These are phyloP conservation scores for Procambarus clarkii DNA, from an alignment of 1,140 invertebrate species.

Conservation along the genomic window DNA sequence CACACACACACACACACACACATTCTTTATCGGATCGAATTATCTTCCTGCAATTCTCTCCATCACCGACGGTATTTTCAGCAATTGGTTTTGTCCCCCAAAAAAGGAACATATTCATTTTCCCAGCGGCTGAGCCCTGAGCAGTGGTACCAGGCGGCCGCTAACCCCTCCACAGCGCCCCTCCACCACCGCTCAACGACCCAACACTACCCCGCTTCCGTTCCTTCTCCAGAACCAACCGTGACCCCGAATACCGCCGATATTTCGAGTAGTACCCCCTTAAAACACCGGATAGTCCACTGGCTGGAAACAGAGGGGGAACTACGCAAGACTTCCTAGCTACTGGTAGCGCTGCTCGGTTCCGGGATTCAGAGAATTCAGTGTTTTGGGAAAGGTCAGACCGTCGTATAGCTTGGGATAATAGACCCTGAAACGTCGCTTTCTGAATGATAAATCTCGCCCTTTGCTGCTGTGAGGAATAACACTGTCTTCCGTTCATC, in stretches of 20 bases:
- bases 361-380: not conserved
- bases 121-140: not conserved
- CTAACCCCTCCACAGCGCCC: too few relatives aligned
- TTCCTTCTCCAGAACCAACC: too few relatives aligned
- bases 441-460: not conserved
- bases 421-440: not conserved
- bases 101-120: slow-evolving; percentile 36
- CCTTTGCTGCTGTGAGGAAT: not conserved
- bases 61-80: slow-evolving; percentile 34
- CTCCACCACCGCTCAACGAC: too few relatives aligned
- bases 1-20: not conserved
- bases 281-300: too few relatives aligned
- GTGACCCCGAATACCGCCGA: too few relatives aligned
- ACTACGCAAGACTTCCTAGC: too few relatives aligned
- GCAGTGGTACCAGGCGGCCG: not conserved
- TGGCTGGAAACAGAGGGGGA: too few relatives aligned
- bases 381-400: not conserved
- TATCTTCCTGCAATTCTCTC: not conserved
- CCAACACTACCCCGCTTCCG: too few relatives aligned
- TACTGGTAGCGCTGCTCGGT: not conserved
- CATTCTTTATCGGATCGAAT: not conserved
- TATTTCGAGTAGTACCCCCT: too few relatives aligned
- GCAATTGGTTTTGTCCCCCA: slow-evolving; percentile 19
- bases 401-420: not conserved
- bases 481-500: slow-evolving; percentile 9